phyloP scores from a whole-genome alignment of 2,797 vertebrate genomes.

The Sebastes iracundus region DNA sequence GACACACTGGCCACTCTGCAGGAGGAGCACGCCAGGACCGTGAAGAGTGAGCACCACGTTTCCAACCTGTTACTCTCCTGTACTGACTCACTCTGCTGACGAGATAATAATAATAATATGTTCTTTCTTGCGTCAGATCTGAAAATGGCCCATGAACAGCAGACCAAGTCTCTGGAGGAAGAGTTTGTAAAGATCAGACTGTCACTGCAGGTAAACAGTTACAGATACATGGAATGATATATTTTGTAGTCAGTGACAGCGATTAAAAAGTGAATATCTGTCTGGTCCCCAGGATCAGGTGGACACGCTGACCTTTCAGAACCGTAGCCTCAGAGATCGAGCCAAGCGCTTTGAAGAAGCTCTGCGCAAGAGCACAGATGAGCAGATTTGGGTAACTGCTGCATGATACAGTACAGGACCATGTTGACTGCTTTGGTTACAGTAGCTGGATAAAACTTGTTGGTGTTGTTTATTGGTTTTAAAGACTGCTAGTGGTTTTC shows the following conservation, averaged over 20 bases:
- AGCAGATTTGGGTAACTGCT: slow-evolving; percentile 91
- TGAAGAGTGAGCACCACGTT: slow-evolving; percentile 85
- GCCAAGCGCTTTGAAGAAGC: slow-evolving; percentile 97
- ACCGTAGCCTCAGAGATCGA: slow-evolving; percentile 91
- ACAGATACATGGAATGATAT: rapidly evolving
- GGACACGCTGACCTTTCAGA: slow-evolving; percentile 97
- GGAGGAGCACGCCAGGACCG: slow-evolving; percentile 88
- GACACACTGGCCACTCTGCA: slow-evolving; percentile 86
- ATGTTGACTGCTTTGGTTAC: background rate
- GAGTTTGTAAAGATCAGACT: slow-evolving; percentile 93
- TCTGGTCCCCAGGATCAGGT: slow-evolving; percentile 89
- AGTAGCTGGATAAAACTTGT: background rate
- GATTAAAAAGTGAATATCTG: background rate
- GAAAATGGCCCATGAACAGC: slow-evolving; percentile 89
- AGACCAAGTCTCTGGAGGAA: slow-evolving; percentile 91
- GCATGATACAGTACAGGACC: background rate
- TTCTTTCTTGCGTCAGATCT: slow-evolving; percentile 81
- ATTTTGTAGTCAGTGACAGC: background rate
- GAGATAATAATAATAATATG: background rate
- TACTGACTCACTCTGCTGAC: background rate
- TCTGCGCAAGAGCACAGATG: slow-evolving; percentile 91
- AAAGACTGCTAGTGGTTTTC: background rate
- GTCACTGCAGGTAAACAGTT: slow-evolving; percentile 89
- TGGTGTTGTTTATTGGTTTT: background rate
- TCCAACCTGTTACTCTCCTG: background rate